Evolutionary conservation across 2,797 vertebrate genomes (phyloP).

Genomic region (Trematomus bernacchii): DNA sequence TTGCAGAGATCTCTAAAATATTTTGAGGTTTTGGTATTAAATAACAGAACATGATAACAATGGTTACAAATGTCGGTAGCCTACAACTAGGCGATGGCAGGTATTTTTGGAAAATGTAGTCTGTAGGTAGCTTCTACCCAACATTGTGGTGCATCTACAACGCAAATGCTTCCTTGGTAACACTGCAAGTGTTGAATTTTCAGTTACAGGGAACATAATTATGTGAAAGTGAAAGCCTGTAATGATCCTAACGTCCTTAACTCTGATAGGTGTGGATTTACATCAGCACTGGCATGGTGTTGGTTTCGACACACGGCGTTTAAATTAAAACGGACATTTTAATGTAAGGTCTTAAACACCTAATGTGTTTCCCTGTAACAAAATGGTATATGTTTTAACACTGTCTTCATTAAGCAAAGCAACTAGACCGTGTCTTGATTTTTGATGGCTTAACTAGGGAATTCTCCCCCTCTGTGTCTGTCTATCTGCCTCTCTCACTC

Average conservation of each 20-base stretch:
- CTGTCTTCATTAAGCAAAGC: conserved; percentile 21
- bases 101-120: conserved; percentile 1
- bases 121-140: background rate
- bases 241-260: conserved; percentile 10
- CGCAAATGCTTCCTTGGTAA: background rate
- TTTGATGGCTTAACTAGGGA: conserved; percentile 35
- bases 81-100: background rate
- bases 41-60: background rate
- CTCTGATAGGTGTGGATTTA: conserved; percentile 23
- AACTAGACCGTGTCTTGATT: conserved; percentile 16
- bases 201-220: conserved; percentile 3
- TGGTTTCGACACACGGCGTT: conserved; percentile 1
- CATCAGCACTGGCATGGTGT: conserved; percentile 4
- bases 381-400: conserved; percentile 17
- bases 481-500: background rate
- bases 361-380: conserved; percentile 1
- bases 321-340: conserved; percentile 26
- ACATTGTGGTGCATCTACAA: background rate
- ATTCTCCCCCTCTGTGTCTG: conserved; percentile 32
- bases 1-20: background rate
- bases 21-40: background rate
- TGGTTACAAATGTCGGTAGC: background rate
- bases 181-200: background rate
- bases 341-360: conserved; percentile 1
- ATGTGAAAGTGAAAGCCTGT: background rate